Conservation (phyloP, 2,797 vertebrate species). For the Molossus molossus region DNA sequence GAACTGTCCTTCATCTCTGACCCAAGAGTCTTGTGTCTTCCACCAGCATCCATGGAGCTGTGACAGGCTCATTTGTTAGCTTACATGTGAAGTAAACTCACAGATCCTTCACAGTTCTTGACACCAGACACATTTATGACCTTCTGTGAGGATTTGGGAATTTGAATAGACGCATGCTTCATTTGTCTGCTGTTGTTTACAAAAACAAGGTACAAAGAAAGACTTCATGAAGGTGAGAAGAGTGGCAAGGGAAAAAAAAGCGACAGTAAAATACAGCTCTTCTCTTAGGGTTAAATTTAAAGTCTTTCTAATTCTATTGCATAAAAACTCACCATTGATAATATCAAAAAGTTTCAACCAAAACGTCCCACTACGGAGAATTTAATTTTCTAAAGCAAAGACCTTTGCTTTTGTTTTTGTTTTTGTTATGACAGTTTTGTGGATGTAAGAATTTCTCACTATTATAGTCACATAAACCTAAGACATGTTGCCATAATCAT, state of each 20-base stretch:
- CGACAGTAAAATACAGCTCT: not conserved
- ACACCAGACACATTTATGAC: not conserved
- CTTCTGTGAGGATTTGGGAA: slow-evolving; percentile 6
- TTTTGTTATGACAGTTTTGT: not conserved
- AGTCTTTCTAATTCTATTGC: not conserved
- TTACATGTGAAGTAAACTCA: not conserved
- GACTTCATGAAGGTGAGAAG: slow-evolving; percentile 19
- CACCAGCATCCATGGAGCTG: not conserved
- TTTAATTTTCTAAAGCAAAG: slow-evolving; percentile 59
- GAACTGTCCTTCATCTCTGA: not conserved
- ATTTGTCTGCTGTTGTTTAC: slow-evolving; percentile 14
- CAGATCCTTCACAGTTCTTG: not conserved
- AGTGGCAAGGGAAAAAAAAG: not conserved
- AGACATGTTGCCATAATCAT: slow-evolving; percentile 17
- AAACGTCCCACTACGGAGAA: not conserved
- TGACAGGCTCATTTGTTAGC: not conserved
- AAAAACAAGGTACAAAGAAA: slow-evolving; percentile 16
- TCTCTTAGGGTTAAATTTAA: not conserved
- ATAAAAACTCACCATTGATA: not conserved
- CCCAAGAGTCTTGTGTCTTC: slow-evolving; percentile 13
- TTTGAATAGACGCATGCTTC: not conserved
- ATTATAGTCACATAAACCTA: not conserved
- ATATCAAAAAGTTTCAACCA: slow-evolving; percentile 10
- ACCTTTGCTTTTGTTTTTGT: slow-evolving; percentile 12
- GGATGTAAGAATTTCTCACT: not conserved